Evolutionary conservation across 2,888 invertebrate species (phyloP).

Genomic region (Lamellibrachia columna): DNA sequence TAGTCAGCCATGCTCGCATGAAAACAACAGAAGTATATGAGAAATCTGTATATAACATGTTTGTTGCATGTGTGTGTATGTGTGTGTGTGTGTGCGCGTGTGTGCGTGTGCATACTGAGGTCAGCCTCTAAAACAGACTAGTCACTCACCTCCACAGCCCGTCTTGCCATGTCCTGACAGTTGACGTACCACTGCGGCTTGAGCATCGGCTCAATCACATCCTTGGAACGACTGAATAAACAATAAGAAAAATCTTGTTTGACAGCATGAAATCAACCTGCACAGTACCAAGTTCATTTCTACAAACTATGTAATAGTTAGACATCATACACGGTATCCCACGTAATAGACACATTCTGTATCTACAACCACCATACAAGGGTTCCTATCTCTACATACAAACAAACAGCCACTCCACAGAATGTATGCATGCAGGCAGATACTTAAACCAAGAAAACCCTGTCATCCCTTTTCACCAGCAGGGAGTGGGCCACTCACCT

Average conservation of each 20-base stretch:
- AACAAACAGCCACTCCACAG: too few relatives aligned
- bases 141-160: slow-evolving; percentile 75
- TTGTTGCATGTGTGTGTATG: not conserved
- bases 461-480: not conserved
- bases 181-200: slow-evolving; percentile 98
- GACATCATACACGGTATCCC: too few relatives aligned
- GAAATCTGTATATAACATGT: not conserved
- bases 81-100: not conserved
- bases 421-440: too few relatives aligned
- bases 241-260: not conserved
- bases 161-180: slow-evolving; percentile 85
- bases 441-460: too few relatives aligned
- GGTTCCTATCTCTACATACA: too few relatives aligned
- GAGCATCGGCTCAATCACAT: slow-evolving; percentile 94
- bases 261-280: not conserved
- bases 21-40: not conserved
- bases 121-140: not conserved
- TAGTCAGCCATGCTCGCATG: not conserved
- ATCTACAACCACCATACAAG: too few relatives aligned
- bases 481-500: slow-evolving; percentile 56
- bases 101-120: not conserved
- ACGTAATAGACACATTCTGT: too few relatives aligned
- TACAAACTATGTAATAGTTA: not conserved
- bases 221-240: slow-evolving; percentile 85
- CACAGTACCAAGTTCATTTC: not conserved